Percentiles rank a stretch among this genome's conserved stretches.
Conservation (phyloP, 2,797 vertebrate genomes). For the Mus spretus region DNA sequence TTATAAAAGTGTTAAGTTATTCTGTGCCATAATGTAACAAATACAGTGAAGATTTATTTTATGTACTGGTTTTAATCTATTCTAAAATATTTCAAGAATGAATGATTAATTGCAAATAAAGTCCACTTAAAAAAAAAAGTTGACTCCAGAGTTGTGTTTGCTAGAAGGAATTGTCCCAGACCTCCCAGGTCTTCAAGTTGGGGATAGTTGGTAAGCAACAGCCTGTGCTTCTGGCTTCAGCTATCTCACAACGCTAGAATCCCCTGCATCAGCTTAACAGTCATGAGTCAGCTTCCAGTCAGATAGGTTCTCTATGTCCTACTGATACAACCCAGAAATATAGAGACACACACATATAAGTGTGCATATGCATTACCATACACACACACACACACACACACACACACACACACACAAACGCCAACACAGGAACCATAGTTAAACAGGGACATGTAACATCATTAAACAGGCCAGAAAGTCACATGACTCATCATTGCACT, state of each 20-base stretch:
- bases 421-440: slow-evolving; percentile 27
- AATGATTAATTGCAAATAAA: slow-evolving; percentile 73
- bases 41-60: slow-evolving; percentile 54
- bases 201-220: background rate
- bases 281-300: background rate
- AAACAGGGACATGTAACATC: background rate
- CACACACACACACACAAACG: background rate
- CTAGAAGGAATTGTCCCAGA: background rate
- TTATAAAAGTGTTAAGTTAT: slow-evolving; percentile 74
- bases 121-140: slow-evolving; percentile 35
- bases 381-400: background rate
- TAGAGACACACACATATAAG: background rate
- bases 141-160: slow-evolving; percentile 21
- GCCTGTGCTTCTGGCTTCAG: background rate
- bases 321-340: background rate
- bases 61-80: slow-evolving; percentile 73
- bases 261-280: background rate
- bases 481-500: background rate
- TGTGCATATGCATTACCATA: background rate
- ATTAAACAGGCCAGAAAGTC: background rate
- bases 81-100: slow-evolving; percentile 62
- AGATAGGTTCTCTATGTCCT: background rate
- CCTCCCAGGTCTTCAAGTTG: background rate
- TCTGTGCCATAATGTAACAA: slow-evolving; percentile 75
- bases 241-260: background rate